A percentile compares a stretch with the other conserved stretches of the same genome.
Evolutionary conservation across 2,797 vertebrate species (phyloP).

Genomic region (Knipowitschia caucasica): DNA sequence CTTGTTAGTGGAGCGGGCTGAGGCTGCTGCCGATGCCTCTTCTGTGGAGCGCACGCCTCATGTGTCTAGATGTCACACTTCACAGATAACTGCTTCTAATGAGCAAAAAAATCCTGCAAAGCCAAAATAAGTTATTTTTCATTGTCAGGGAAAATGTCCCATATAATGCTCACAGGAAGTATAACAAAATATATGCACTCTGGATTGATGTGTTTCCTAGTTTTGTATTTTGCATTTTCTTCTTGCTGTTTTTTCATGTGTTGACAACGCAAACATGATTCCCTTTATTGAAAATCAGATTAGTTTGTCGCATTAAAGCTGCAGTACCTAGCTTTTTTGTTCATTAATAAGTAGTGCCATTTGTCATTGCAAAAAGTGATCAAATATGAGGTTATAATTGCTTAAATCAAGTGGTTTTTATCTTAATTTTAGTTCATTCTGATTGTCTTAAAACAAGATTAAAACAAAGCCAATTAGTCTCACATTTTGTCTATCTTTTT

Average conservation of each 20-base stretch:
- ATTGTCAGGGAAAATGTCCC: constrained; percentile 13
- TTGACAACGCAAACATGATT: no score
- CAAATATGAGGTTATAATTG: no score
- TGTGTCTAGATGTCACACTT: constrained; percentile 50
- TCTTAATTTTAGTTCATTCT: no score
- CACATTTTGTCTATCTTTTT: no score
- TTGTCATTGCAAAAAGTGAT: no score
- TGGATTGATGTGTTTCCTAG: neutral
- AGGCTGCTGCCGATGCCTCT: constrained; percentile 24
- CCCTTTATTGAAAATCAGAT: no score
- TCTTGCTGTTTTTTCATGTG: neutral
- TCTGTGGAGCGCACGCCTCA: constrained; percentile 28
- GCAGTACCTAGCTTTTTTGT: no score
- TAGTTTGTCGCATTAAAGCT: no score
- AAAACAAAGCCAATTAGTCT: no score
- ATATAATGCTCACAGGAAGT: neutral
- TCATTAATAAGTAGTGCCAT: no score
- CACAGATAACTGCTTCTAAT: constrained; percentile 49
- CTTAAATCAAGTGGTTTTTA: no score
- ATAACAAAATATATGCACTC: neutral
- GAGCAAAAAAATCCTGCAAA: constrained; percentile 44
- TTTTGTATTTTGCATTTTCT: neutral
- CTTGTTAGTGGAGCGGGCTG: constrained; percentile 49
- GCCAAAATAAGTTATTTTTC: constrained; percentile 27
- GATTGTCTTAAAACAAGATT: no score